Conservation (phyloP, 1,140 invertebrate species). For the Penaeus vannamei region DNA sequence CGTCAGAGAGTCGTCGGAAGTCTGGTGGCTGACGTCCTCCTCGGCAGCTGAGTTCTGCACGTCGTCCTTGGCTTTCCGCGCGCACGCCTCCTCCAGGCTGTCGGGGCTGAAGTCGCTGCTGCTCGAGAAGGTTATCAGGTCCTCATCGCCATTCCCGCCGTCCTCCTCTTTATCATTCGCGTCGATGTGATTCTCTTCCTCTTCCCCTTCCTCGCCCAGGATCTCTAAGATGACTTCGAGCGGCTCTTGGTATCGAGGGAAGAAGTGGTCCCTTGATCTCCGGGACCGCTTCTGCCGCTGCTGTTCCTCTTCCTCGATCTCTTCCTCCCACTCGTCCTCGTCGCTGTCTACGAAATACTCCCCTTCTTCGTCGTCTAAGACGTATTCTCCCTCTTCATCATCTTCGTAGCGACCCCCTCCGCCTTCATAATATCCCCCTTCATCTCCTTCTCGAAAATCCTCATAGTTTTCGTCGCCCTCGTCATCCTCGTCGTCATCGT, state of each 20-base stretch:
- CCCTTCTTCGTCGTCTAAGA: slow-evolving; percentile 23
- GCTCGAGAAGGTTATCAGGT: slow-evolving; percentile 31
- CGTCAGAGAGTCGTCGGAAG: no score
- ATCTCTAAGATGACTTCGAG: slow-evolving; percentile 58
- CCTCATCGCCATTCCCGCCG: neutral
- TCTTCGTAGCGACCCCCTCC: neutral
- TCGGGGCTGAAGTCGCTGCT: slow-evolving; percentile 17
- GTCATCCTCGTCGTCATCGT: slow-evolving; percentile 39
- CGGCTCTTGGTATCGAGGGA: slow-evolving; percentile 46
- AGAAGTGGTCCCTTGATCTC: neutral
- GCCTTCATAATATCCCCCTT: neutral
- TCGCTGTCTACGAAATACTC: slow-evolving; percentile 1
- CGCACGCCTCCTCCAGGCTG: neutral
- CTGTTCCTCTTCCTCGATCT: neutral
- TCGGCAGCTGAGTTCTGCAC: neutral
- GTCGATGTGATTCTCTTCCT: neutral
- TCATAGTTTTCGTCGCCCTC: neutral
- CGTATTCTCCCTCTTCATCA: slow-evolving; percentile 18
- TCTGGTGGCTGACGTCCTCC: no score
- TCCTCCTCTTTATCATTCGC: neutral
- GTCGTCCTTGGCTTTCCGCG: neutral
- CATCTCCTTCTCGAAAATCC: neutral
- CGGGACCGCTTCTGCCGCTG: neutral
- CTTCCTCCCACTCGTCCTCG: neutral
- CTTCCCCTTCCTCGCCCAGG: slow-evolving; percentile 51